Evolutionary conservation across 1,140 invertebrate species (phyloP), one percentile per base, ranked within the genome.

Genomic region (Drosophila busckii): DNA sequence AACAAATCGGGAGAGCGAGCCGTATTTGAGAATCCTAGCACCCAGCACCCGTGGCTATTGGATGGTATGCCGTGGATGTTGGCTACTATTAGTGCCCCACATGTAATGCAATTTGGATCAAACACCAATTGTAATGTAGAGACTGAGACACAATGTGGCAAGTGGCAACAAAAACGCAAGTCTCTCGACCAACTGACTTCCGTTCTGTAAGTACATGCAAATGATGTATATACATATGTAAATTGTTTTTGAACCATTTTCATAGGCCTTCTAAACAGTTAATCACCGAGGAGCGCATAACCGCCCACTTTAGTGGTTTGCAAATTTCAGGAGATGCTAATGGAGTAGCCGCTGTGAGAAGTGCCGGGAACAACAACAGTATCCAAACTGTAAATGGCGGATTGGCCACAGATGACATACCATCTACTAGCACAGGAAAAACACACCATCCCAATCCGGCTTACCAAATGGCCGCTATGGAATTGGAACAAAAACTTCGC

Each of bases 201-300:
- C 4, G 75, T 58, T 5, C 52, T 82, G 75, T 82, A 58, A 66
- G 65, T 42, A 16, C 8, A 13, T 8, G 19, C 6, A 5, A 29
- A 6, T 17, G 2, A 12, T 25, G 13, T 38, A 2, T 41, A 26
- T 16, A n/a, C n/a, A 26, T n/a, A 16, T 13, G 8, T 22, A 12
- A 9, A 37, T 20, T 7, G 6, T 3, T 6, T 13, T 13, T 3
- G 9, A 28, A 16, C 10, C 1, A 19, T 10, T 4, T 2, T 10
- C 88, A 54, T 40, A 90, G 90, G 12, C 91, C 90, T 12, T 70
- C 88, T n/a, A 95, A 95, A 85, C 92, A 93, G 67, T 89, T 92
- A n/a, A 94, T 94, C 56, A 93, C 93, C 1, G 93, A 94, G 85
- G 93, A 94, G 83, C 93, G 93, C 87, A 94, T 95, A 91, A 91